Base-by-base conservation (phyloP, 2,113 vertebrate species). In the Rhinolophus sinicus region DNA sequence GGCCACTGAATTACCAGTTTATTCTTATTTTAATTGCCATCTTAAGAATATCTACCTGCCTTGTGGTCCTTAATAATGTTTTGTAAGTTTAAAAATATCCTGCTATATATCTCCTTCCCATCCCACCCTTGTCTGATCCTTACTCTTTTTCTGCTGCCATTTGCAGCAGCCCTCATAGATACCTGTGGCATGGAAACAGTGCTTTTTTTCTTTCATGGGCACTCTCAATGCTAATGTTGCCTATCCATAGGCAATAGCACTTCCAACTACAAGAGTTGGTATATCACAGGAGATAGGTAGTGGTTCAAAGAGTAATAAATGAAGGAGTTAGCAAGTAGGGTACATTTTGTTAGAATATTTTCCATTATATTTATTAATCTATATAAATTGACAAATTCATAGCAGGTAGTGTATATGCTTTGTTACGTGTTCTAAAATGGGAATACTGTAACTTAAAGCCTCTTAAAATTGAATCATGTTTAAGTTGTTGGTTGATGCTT, bases 271-370 rank as follows among this genome's bases (percentile, higher is more conserved):
- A 88, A 60, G 64, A 93, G 47, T 28, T 91, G 47, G 26, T 90
- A 4, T 83, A 70, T 93, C 15, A 38, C 11, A 91, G 56, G 56
- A 95, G 78, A 72, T 64, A 90, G 26, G 69, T 67, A 60, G 52
- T 92, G 78, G 52, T 56, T 52, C 56, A 33, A 60, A 95, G 60
- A 93, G 44, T 94, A 93, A 76, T 67, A 93, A 95, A 44, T 92
- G 22, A 86, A 87, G 50, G 64, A 91, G 8, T 91, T 93, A 89
- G 56, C 33, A 97, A 93, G 44, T 84, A 73, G 52, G 72, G 60
- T 93, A 85, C 16, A 54, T 84, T 82, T 96, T 94, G 72, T 56
- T 58, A 95, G 56, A 77, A 58, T 94, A 70, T 73, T 93, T 95
- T 91, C 58, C 91, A 3, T 85, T 80, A 84, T 15, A 5, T 87